Evolutionary conservation across 1,140 invertebrate genomes (phyloP), one percentile per base, ranked within the genome.

Genomic region (Leptinotarsa undecemlineata): DNA sequence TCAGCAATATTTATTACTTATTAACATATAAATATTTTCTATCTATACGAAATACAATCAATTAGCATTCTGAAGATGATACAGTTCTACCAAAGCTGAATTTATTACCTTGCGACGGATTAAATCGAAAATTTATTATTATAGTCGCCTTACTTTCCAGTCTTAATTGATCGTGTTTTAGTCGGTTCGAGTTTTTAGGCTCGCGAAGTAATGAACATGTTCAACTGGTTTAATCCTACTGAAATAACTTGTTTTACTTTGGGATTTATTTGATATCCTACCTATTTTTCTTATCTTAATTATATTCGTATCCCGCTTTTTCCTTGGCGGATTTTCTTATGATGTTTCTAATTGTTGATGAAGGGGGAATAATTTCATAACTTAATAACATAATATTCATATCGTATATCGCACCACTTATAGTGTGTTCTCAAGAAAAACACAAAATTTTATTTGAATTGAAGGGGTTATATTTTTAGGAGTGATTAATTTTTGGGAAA

Each of bases 51-150:
- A 57, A 4, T 57, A n/a, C 17, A 57, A 63, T 75, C 72, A 75
- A 75, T 72, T 64, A 64, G 71, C 69, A 75, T 71, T 75, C 68
- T 64, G 60, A 42, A 75, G 74, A 75, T 75, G 70, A 71, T 75
- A 57, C 17, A 74, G 57, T 51, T 67, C 21, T 47, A 48, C 57
- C 33, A 64, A 61, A 74, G 68, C 48, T 60, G 74, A 75, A 75
- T 75, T 75, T 75, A 75, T 75, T 71, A 57, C 68, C 51, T 21
- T 15, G 48, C 47, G 74, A 75, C 68, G 62, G 69, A 75, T 75
- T 75, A 71, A 72, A 62, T 71, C 62, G 15, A 61, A 6, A 66
- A 75, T 71, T 75, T 75, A 74, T 71, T 51, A 67, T 19, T 48
- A 26, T 61, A 57, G 66, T 69, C 73, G 60, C 60, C 48, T 74